Evolutionary conservation across 2,888 invertebrate species (phyloP).

Genomic region (Punctoribates punctum): DNA sequence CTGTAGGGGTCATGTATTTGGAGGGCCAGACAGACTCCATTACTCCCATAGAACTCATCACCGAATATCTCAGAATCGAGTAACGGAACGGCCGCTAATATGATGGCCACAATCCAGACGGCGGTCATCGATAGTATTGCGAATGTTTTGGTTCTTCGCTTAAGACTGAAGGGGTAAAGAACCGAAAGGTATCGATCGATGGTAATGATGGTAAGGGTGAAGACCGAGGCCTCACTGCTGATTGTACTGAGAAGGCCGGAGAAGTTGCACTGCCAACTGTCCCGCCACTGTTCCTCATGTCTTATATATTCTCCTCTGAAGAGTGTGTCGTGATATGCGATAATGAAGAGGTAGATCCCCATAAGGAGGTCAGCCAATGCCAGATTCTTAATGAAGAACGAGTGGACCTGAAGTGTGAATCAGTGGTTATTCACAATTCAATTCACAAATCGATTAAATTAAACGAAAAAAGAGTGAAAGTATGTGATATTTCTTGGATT

Average conservation of each 20-base stretch:
- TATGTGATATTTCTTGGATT: too few species aligned
- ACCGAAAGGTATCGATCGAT: conserved; percentile 55
- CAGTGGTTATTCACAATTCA: background rate
- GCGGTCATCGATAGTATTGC: conserved; percentile 57
- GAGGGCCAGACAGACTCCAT: conserved; percentile 62
- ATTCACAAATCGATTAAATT: too few species aligned
- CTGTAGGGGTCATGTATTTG: conserved; percentile 62
- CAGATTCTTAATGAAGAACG: conserved; percentile 63
- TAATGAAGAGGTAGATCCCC: conserved; percentile 62
- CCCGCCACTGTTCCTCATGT: conserved; percentile 61
- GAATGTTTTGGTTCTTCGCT: conserved; percentile 55
- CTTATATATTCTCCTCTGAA: conserved; percentile 60
- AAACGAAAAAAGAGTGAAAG: too few species aligned
- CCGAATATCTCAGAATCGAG: conserved; percentile 58
- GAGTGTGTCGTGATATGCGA: conserved; percentile 59
- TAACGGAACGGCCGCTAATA: conserved; percentile 59
- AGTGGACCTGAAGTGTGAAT: conserved; percentile 53
- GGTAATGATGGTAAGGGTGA: too few species aligned
- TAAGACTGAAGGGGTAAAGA: conserved; percentile 58
- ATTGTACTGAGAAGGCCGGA: conserved; percentile 61
- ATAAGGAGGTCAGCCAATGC: conserved; percentile 63
- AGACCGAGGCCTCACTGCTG: background rate
- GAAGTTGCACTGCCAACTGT: conserved; percentile 59
- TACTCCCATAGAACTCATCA: conserved; percentile 60
- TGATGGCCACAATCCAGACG: conserved; percentile 59